A percentile compares a stretch with the other conserved stretches of the same genome.
phyloP scores from a whole-genome alignment of 2,797 vertebrate species.

The Vultur gryphus region DNA sequence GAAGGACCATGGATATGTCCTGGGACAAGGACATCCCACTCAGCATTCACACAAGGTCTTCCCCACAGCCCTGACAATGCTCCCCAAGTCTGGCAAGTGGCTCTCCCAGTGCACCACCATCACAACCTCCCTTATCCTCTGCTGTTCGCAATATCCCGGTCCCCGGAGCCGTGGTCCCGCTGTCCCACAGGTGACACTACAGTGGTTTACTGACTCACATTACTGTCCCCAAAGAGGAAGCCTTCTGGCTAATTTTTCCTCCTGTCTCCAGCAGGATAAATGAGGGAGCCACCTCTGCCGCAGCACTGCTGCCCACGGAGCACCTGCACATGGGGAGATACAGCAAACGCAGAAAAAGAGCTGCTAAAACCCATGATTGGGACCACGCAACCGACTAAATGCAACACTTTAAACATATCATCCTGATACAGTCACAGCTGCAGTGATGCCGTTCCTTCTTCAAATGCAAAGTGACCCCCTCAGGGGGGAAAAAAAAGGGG shows the following conservation, averaged over 20 bases:
- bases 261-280: neutral
- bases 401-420: accelerated
- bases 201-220: neutral
- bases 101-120: neutral
- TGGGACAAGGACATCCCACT: neutral
- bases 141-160: accelerated
- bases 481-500: accelerated
- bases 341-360: neutral
- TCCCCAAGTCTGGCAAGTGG: neutral
- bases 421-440: accelerated
- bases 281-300: neutral
- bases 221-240: neutral
- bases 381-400: neutral
- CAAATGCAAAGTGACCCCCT: neutral
- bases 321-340: neutral
- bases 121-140: neutral
- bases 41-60: neutral
- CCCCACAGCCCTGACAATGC: neutral
- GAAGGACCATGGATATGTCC: accelerated
- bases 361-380: accelerated
- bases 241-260: neutral
- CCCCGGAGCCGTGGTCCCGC: accelerated
- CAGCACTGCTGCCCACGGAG: neutral
- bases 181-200: accelerated
- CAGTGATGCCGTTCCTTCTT: neutral